Evolutionary conservation across 2,113 vertebrate species (phyloP), one percentile per base, ranked within the genome.

Genomic region (Peromyscus californicus): DNA sequence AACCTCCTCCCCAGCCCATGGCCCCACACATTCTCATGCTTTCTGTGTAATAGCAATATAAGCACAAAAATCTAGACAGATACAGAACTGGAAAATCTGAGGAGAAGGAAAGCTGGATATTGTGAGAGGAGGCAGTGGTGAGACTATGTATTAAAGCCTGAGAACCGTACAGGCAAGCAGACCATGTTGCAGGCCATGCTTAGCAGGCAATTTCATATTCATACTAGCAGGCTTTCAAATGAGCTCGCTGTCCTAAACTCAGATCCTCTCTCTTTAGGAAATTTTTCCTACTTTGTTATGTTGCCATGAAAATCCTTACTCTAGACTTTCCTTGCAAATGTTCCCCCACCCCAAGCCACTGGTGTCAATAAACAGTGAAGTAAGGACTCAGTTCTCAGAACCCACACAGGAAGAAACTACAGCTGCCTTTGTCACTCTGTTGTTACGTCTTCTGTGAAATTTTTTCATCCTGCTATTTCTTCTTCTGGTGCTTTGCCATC

Each of bases 391-490:
- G 48, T 24, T 57, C 29, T 93, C 70, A 89, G 87, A 78, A 19
- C 8, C 45, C 76, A 51, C 57, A 59, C 15, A 51, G 63, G 85
- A 7, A 21, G 48, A 67, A 75, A 92, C n/a, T 17, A 15, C 10
- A 79, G 39, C 26, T 79, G 80, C 54, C 42, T 88, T 69, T 86
- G 45, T 92, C 92, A 80, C 22, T 95, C 10, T 91, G 54, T 24
- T 87, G 39, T 42, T 95, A 72, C 0, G 24, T 36, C 29, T 86
- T 69, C 89, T 93, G 87, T 84, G 26, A 89, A 57, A 45, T 82
- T 79, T 93, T 94, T 92, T 63, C 61, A 89, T 29, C 54, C 79
- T 51, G 15, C 11, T 21, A 42, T 96, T 93, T 92, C 51, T 94
- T 94, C 72, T 97, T 45, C 80, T 78, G 51, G 80, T 91, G 17